Evolutionary conservation across 1,140 invertebrate genomes (phyloP).

Genomic region (Magallana angulata): DNA sequence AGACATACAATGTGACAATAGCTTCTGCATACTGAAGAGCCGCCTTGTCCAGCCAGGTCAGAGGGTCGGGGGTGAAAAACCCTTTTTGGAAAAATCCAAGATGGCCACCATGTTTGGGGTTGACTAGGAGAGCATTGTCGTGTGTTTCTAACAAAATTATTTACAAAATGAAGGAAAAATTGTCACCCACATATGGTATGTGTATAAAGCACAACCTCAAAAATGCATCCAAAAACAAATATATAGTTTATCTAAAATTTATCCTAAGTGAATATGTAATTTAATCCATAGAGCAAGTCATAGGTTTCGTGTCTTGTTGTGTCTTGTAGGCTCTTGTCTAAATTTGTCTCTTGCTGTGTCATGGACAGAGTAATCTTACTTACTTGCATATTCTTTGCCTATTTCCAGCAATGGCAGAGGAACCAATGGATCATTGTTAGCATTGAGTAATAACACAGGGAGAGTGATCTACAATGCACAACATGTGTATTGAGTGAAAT

Average conservation of each 20-base stretch:
- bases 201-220: too few species aligned
- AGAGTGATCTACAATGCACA: slow-evolving; percentile 82
- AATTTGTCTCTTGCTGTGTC: too few species aligned
- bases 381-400: slow-evolving; percentile 88
- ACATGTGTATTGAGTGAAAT: too few species aligned
- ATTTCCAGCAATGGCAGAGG: slow-evolving; percentile 87
- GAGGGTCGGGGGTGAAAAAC: slow-evolving; percentile 85
- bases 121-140: slow-evolving; percentile 87
- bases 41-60: slow-evolving; percentile 93
- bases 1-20: slow-evolving; percentile 52
- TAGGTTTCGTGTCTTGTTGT: too few species aligned
- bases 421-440: slow-evolving; percentile 92
- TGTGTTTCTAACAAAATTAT: slow-evolving; percentile 82
- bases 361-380: slow-evolving; percentile 69
- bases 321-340: too few species aligned
- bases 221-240: background rate
- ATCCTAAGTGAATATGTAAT: background rate
- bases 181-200: background rate
- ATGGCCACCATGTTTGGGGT: slow-evolving; percentile 93
- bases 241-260: background rate
- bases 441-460: slow-evolving; percentile 93
- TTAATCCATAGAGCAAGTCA: too few species aligned
- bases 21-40: slow-evolving; percentile 82
- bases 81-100: slow-evolving; percentile 91
- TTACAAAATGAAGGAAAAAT: background rate